Percentiles rank a stretch among this genome's conserved stretches.
These are phyloP conservation scores for Oryctes rhinoceros DNA, from an alignment of 1,140 invertebrate genomes.

Conservation along the genomic window DNA sequence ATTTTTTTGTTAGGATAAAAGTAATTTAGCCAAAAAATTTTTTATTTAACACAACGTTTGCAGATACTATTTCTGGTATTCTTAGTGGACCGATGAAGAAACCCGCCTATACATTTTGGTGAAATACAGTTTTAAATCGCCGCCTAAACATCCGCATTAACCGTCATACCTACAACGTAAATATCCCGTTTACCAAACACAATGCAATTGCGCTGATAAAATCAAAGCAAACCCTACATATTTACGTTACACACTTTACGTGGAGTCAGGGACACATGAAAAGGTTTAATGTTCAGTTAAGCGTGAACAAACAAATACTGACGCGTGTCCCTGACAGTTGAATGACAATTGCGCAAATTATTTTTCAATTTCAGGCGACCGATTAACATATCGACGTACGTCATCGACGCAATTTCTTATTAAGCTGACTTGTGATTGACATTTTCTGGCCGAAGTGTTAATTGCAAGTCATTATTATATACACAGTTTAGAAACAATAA, in stretches of 20 bases:
- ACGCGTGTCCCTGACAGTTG: conserved; percentile 31
- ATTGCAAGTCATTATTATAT: neutral
- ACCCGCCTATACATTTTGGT: no score
- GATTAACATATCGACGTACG: conserved; percentile 31
- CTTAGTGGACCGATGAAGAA: no score
- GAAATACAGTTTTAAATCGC: no score
- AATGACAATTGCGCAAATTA: conserved; percentile 39
- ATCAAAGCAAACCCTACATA: conserved; percentile 25
- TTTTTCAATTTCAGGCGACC: conserved; percentile 17
- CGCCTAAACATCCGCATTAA: no score
- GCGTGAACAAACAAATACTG: conserved; percentile 36
- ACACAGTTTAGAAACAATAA: neutral
- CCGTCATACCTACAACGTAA: no score
- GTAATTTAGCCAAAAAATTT: no score
- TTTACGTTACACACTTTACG: neutral
- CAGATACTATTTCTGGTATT: no score
- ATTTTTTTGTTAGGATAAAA: no score
- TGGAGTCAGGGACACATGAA: conserved; percentile 29
- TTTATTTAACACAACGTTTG: no score
- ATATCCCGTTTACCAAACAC: conserved; percentile 5
- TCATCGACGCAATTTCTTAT: conserved; percentile 15
- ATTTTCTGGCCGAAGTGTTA: neutral
- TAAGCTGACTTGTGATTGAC: conserved; percentile 26
- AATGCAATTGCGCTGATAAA: neutral
- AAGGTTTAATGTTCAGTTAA: conserved; percentile 26